A percentile compares a stretch with the other conserved stretches of the same genome.
Conservation (phyloP, 2,888 invertebrate genomes). For the Allygus modestus region DNA sequence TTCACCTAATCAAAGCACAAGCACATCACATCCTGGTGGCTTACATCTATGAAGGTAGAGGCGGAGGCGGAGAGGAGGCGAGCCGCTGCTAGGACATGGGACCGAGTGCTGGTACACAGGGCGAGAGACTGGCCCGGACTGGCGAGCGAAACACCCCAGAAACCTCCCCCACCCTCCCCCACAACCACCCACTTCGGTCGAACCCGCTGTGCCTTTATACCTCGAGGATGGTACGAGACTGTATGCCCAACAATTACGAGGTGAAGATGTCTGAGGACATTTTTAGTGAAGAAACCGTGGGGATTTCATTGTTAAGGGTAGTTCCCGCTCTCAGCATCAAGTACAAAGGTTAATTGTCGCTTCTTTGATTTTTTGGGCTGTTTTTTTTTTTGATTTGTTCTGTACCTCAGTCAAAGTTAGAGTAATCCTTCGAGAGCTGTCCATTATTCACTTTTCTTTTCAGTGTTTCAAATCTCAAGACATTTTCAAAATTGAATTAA, state of each 20-base stretch:
- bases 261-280: background rate
- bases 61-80: background rate
- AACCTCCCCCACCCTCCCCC: slow-evolving; percentile 6
- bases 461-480: no score
- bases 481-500: no score
- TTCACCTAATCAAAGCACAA: slow-evolving; percentile 10
- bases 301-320: background rate
- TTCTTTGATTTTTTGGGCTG: background rate
- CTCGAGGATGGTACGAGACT: background rate
- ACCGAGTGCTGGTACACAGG: background rate
- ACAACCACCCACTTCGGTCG: background rate
- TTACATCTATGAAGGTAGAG: slow-evolving; percentile 30
- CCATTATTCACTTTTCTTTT: background rate
- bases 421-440: background rate
- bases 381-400: background rate
- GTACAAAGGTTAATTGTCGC: background rate
- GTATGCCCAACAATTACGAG: background rate
- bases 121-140: slow-evolving; percentile 15
- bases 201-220: no score
- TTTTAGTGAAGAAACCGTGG: background rate
- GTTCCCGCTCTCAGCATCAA: background rate
- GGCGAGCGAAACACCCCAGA: slow-evolving; percentile 1
- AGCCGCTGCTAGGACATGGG: background rate
- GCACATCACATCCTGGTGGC: background rate
- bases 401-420: background rate